Conservation (phyloP, 2,797 vertebrate species). For the Pogonophryne albipinna region DNA sequence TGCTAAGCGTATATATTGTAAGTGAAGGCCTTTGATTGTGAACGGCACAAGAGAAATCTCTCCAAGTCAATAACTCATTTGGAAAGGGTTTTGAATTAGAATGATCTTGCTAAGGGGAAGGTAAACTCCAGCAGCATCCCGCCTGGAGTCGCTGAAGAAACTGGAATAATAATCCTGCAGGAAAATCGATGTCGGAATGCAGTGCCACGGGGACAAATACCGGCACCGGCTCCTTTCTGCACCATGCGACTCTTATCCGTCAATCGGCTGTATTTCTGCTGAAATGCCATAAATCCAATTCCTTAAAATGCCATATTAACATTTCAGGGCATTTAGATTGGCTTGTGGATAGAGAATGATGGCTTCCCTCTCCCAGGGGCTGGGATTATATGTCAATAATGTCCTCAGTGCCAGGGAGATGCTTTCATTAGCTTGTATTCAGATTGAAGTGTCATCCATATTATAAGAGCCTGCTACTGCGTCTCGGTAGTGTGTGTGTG, state of each 20-base stretch:
- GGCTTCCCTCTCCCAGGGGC: slow-evolving; percentile 54
- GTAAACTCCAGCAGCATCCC: slow-evolving; percentile 69
- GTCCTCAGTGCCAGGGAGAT: slow-evolving; percentile 56
- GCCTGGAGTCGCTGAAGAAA: slow-evolving; percentile 67
- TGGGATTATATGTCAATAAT: slow-evolving; percentile 74
- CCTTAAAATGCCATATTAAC: slow-evolving; percentile 76
- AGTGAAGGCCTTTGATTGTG: slow-evolving; percentile 64
- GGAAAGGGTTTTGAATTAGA: slow-evolving; percentile 81
- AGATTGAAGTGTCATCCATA: slow-evolving; percentile 68
- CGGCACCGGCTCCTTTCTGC: slow-evolving; percentile 33
- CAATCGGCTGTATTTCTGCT: slow-evolving; percentile 71
- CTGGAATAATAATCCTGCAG: slow-evolving; percentile 79
- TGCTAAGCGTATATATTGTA: slow-evolving; percentile 25
- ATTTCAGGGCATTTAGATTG: slow-evolving; percentile 70
- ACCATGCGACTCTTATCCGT: slow-evolving; percentile 55
- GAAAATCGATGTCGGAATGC: slow-evolving; percentile 78
- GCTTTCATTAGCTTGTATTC: slow-evolving; percentile 73
- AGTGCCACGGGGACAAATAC: slow-evolving; percentile 57
- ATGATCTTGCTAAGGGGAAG: slow-evolving; percentile 83
- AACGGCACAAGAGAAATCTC: slow-evolving; percentile 58
- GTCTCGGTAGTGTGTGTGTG: background rate
- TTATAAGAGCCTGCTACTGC: slow-evolving; percentile 42
- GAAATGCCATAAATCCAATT: slow-evolving; percentile 78
- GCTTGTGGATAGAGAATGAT: slow-evolving; percentile 57
- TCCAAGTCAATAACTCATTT: slow-evolving; percentile 85